A percentile compares a stretch with the other conserved stretches of the same genome.
Conservation (phyloP, 2,888 invertebrate genomes). For the Eurytoma adleriae region DNA sequence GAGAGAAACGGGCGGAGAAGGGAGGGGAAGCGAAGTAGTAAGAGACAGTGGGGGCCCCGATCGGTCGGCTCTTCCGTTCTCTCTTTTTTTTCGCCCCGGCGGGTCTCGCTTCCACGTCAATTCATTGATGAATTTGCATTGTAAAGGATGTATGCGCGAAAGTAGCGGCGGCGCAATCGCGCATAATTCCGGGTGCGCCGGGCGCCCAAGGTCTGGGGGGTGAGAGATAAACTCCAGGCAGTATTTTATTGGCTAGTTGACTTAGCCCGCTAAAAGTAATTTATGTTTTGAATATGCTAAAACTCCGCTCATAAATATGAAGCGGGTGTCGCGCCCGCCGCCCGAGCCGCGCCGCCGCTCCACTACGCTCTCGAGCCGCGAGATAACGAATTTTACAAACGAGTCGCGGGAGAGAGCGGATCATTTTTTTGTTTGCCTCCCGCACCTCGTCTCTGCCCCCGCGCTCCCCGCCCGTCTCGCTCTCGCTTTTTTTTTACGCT, state of each 20-base stretch:
- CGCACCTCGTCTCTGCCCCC: background rate
- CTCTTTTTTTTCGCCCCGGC: no score
- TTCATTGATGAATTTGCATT: constrained; percentile 63
- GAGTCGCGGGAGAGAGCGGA: constrained; percentile 40
- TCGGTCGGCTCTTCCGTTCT: no score
- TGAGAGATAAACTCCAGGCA: constrained; percentile 67
- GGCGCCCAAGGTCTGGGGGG: constrained; percentile 52
- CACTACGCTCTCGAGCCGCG: constrained; percentile 45
- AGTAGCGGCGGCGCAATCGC: constrained; percentile 59
- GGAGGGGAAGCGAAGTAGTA: no score
- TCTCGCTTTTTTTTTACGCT: no score
- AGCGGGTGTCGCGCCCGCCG: constrained; percentile 57
- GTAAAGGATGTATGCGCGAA: constrained; percentile 56
- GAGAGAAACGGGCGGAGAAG: no score
- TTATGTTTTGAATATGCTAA: constrained; percentile 73
- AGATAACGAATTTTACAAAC: constrained; percentile 71
- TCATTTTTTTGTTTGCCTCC: constrained; percentile 38
- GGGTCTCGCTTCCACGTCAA: background rate
- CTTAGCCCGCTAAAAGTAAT: constrained; percentile 69
- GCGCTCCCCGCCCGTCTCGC: no score
- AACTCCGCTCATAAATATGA: constrained; percentile 72
- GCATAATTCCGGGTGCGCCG: constrained; percentile 61
- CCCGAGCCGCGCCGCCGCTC: constrained; percentile 8
- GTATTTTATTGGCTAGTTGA: constrained; percentile 72
- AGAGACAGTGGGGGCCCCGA: no score